phyloP scores from a whole-genome alignment of 2,113 vertebrate genomes.

The Hippocampus comes region DNA sequence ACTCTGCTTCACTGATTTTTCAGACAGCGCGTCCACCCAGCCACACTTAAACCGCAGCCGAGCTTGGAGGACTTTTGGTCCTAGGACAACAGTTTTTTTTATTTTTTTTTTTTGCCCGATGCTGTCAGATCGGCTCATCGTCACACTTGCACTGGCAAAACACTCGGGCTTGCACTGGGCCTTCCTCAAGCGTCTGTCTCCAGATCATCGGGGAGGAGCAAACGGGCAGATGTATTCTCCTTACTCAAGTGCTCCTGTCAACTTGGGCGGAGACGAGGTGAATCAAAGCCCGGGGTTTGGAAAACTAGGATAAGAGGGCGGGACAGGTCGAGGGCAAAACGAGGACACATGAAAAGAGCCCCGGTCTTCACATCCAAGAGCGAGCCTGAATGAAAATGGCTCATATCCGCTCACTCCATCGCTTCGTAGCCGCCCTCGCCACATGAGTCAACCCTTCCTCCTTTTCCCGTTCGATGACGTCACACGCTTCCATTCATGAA shows the following conservation, averaged over 20 bases:
- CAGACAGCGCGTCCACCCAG: conserved; percentile 26
- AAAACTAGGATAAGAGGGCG: conserved; percentile 14
- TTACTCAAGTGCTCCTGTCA: neutral
- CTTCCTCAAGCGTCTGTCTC: conserved; percentile 23
- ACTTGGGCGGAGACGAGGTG: conserved; percentile 5
- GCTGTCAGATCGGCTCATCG: conserved; percentile 63
- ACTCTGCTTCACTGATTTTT: conserved; percentile 49
- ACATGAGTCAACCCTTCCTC: conserved; percentile 25
- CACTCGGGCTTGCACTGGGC: conserved; percentile 1
- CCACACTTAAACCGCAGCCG: conserved; percentile 8
- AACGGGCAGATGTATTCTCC: conserved; percentile 14
- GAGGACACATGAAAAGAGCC: conserved; percentile 24
- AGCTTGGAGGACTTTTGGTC: conserved; percentile 46
- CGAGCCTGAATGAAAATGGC: neutral
- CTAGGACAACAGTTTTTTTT: conserved; percentile 60
- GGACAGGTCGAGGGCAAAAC: conserved; percentile 22
- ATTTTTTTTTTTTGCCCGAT: conserved; percentile 23
- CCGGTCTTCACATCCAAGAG: conserved; percentile 10
- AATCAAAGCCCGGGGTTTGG: conserved; percentile 34
- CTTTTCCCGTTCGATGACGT: conserved; percentile 15
- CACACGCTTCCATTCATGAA: conserved; percentile 21
- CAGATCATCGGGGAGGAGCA: conserved; percentile 6
- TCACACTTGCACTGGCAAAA: conserved; percentile 42
- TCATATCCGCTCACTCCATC: neutral
- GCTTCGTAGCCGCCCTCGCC: neutral